These are phyloP conservation scores for Muntiacus muntjak DNA, from an alignment of 2,113 vertebrate genomes.

Conservation along the genomic window DNA sequence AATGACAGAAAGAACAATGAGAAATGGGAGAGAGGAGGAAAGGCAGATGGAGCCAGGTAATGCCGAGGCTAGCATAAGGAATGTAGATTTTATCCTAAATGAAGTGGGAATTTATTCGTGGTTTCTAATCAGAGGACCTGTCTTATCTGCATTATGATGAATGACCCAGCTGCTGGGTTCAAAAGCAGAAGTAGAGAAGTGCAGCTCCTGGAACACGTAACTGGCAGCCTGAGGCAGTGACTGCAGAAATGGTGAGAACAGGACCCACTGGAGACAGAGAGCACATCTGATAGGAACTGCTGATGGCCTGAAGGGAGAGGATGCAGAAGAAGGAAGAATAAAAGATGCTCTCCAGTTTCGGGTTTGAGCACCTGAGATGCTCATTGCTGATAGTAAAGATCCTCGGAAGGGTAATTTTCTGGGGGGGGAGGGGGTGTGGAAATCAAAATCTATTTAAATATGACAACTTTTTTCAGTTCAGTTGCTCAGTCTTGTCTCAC, in stretches of 20 bases:
- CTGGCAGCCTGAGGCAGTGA: not conserved
- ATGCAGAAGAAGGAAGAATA: not conserved
- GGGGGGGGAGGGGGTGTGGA: accelerated
- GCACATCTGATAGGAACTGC: not conserved
- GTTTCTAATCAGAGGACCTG: not conserved
- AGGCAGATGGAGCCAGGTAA: not conserved
- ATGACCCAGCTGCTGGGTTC: not conserved
- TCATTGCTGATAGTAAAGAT: not conserved
- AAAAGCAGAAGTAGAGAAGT: not conserved
- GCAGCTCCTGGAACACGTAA: not conserved
- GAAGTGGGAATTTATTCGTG: not conserved
- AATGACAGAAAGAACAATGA: not conserved
- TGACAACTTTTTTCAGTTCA: not conserved
- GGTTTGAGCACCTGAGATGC: not conserved
- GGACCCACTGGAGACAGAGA: not conserved
- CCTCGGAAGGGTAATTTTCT: not conserved
- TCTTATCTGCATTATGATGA: not conserved
- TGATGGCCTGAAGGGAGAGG: not conserved
- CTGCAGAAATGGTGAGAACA: not conserved
- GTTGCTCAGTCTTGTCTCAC: not conserved
- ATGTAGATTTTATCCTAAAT: not conserved
- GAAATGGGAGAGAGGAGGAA: not conserved
- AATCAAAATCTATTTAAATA: not conserved
- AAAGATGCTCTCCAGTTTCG: not conserved
- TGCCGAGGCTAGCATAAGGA: not conserved